Conservation (phyloP, 2,888 invertebrate genomes). For the Parnassius apollo region DNA sequence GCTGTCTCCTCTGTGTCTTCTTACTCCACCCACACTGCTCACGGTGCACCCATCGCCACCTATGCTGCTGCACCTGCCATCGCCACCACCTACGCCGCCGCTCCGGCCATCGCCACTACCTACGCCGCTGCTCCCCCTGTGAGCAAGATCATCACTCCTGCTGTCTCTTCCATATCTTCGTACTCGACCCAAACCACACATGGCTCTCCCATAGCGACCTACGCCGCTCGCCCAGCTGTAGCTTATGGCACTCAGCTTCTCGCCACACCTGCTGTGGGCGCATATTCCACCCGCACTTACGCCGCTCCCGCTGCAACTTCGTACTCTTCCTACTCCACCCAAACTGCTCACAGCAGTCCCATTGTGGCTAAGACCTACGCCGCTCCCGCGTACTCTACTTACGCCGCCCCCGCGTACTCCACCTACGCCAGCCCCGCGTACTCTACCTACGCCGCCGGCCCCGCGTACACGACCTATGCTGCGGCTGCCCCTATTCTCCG, state of each 20-base stretch:
- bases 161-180: conserved; percentile 41
- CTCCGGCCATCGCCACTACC: conserved; percentile 38
- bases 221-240: conserved; percentile 30
- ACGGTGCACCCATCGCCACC: conserved; percentile 32
- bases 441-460: conserved; percentile 34
- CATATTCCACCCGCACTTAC: conserved; percentile 53
- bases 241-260: conserved; percentile 28
- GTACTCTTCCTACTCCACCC: conserved; percentile 44
- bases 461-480: conserved; percentile 31
- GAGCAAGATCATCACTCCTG: conserved; percentile 41
- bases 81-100: conserved; percentile 28
- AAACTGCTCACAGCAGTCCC: conserved; percentile 44
- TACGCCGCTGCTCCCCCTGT: conserved; percentile 48
- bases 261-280: conserved; percentile 48
- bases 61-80: conserved; percentile 41
- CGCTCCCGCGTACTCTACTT: conserved; percentile 9
- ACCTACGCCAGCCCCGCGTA: conserved; percentile 43
- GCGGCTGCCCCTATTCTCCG: conserved; percentile 59
- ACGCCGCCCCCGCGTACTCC: conserved; percentile 24
- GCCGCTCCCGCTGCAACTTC: conserved; percentile 57
- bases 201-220: conserved; percentile 37
- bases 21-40: conserved; percentile 36
- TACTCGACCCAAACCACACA: conserved; percentile 42
- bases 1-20: conserved; percentile 51
- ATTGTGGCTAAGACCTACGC: conserved; percentile 32